phyloP scores from a whole-genome alignment of 2,113 vertebrate species.

The Xyliphius kryptos region DNA sequence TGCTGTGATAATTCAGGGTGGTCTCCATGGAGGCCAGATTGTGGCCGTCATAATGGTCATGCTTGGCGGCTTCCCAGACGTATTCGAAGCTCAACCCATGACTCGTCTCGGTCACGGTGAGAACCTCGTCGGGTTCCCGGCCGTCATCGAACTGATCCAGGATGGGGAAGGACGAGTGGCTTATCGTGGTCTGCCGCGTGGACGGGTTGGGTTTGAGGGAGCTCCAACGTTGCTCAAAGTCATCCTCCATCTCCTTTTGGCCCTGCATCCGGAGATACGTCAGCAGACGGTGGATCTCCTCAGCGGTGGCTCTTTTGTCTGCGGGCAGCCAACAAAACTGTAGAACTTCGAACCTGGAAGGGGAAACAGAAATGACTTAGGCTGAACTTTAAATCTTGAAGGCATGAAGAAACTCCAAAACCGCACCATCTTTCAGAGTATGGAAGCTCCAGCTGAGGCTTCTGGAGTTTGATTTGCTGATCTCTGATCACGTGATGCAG shows the following conservation, averaged over 20 bases:
- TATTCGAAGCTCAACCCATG: conserved; percentile 95
- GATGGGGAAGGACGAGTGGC: conserved; percentile 86
- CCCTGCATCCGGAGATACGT: conserved; percentile 93
- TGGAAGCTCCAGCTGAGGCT: conserved; percentile 83
- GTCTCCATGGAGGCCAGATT: conserved; percentile 66
- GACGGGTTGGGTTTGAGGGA: conserved; percentile 79
- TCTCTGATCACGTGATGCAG: conserved; percentile 87
- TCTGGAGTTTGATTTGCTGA: conserved; percentile 80
- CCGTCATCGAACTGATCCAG: conserved; percentile 84
- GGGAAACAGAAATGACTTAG: background rate
- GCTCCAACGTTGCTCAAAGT: conserved; percentile 93
- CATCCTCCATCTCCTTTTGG: conserved; percentile 82
- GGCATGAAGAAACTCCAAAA: too few species aligned
- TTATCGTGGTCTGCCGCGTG: conserved; percentile 69
- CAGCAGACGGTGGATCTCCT: conserved; percentile 87
- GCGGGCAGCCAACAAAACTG: conserved; percentile 92
- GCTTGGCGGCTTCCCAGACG: conserved; percentile 92
- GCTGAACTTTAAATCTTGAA: too few species aligned
- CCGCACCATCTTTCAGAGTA: conserved; percentile 91
- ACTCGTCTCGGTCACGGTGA: conserved; percentile 92
- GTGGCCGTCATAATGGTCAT: conserved; percentile 81
- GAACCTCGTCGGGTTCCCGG: conserved; percentile 88
- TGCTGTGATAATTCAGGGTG: conserved; percentile 79
- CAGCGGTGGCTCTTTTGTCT: conserved; percentile 85
- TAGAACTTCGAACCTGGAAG: conserved; percentile 91